These are phyloP conservation scores for Danaus plexippus DNA, from an alignment of 1,140 invertebrate genomes.

Conservation along the genomic window DNA sequence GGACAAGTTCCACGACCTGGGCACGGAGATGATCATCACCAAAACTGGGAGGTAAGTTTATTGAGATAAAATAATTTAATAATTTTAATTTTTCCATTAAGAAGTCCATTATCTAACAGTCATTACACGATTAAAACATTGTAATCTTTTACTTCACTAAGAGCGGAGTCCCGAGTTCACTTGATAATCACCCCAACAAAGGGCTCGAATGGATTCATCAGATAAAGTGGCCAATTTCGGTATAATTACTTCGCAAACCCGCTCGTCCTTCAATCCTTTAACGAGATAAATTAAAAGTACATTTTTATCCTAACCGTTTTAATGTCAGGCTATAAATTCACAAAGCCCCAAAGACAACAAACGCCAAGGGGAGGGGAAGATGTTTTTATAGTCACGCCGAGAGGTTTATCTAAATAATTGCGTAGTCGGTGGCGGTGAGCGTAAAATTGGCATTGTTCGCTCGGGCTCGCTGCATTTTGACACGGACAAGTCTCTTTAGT, in stretches of 20 bases:
- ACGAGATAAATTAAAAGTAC: slow-evolving; percentile 72
- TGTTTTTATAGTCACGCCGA: slow-evolving; percentile 69
- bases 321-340: slow-evolving; percentile 65
- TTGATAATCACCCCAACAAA: slow-evolving; percentile 50
- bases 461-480: slow-evolving; percentile 34
- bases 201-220: slow-evolving; percentile 66
- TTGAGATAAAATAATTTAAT: neutral
- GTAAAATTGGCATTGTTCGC: slow-evolving; percentile 66
- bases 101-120: no score
- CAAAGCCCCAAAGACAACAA: slow-evolving; percentile 69
- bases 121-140: slow-evolving; percentile 44
- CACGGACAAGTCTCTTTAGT: slow-evolving; percentile 29
- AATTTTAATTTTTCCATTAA: no score
- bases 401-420: slow-evolving; percentile 72
- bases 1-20: slow-evolving; percentile 95
- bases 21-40: slow-evolving; percentile 98
- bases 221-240: slow-evolving; percentile 68
- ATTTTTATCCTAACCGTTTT: slow-evolving; percentile 68
- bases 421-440: slow-evolving; percentile 65
- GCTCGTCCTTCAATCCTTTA: slow-evolving; percentile 69
- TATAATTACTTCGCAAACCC: slow-evolving; percentile 69
- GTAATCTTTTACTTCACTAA: slow-evolving; percentile 57
- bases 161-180: slow-evolving; percentile 55
- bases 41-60: slow-evolving; percentile 92
- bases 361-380: slow-evolving; percentile 57